Base-by-base conservation (phyloP, 2,888 invertebrate species). In the Esperia sulphurella region DNA sequence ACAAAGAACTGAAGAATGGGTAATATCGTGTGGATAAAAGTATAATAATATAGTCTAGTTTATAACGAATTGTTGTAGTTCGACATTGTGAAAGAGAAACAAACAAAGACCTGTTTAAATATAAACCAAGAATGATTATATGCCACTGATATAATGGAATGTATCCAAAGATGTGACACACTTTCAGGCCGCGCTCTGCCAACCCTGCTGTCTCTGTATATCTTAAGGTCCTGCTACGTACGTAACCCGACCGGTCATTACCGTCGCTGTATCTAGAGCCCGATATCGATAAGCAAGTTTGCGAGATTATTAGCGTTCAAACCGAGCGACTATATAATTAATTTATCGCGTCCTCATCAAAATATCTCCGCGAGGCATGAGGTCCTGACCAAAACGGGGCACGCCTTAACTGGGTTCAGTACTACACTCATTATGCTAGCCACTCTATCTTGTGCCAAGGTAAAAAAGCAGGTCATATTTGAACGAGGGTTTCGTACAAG, bases 261-360 rank as follows among this genome's bases (percentile, higher is more conserved):
- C 65, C 58, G 58, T 51, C 58, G 55, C 60, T 70, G 63, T 64
- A 69, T 68, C 66, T 66, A 71, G 69, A 63, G 54, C 52, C 58
- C 58, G 66, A 64, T 73, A 71, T 61, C 70, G 77, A 81, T 78
- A 79, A 78, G 77, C 77, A 59, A 68, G 71, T 72, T 75, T 68
- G 66, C 65, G 39, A 59, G 71, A 76, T 79, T 77, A 77, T 74
- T 74, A 77, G 71, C 66, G 70, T 63, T 65, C 63, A 41, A 58
- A 46, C 53, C 59, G 58, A 61, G 61, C 61, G 65, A 68, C 65
- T 76, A 56, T 73, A 68, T 82, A 83, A 83, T 84, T 83, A 84
- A 83, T 83, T 81, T 81, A 83, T 83, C 77, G 67, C 64, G 70
- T 70, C 69, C 77, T 77, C 81, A 83, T 84, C 82, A 81, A 81